Evolutionary conservation across 2,888 invertebrate species (phyloP).

Genomic region (Phengaris arion): DNA sequence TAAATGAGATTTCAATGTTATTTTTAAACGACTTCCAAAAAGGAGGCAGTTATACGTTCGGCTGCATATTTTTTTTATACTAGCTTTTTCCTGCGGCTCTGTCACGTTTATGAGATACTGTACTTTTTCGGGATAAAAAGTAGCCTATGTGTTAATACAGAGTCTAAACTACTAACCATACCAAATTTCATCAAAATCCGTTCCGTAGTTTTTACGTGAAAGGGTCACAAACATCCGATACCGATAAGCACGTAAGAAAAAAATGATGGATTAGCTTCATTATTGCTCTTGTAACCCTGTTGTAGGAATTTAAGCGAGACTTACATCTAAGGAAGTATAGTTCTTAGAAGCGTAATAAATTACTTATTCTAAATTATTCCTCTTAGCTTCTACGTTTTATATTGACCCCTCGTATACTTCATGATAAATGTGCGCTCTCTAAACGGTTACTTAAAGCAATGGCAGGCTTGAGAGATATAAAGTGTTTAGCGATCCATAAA

Average conservation of each 20-base stretch:
- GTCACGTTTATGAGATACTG: too few species aligned
- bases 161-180: too few species aligned
- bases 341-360: neutral
- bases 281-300: neutral
- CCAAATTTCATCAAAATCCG: neutral
- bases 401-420: neutral
- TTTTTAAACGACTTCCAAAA: too few species aligned
- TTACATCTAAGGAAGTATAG: neutral
- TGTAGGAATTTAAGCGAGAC: neutral
- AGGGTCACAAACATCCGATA: neutral
- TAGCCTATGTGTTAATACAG: too few species aligned
- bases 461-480: neutral
- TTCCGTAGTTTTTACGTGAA: neutral
- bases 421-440: conserved; percentile 1
- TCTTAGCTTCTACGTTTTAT: neutral
- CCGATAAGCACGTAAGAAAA: neutral
- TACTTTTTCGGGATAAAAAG: too few species aligned
- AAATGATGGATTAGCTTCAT: neutral
- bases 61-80: too few species aligned
- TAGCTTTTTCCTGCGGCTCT: too few species aligned
- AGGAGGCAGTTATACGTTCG: too few species aligned
- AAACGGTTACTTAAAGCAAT: neutral
- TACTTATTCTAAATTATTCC: neutral
- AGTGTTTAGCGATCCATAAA: conserved; percentile 2
- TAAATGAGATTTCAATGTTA: too few species aligned